Evolutionary conservation across 2,888 invertebrate species (phyloP), one percentile per base, ranked within the genome.

Genomic region (Tetragonisca angustula): DNA sequence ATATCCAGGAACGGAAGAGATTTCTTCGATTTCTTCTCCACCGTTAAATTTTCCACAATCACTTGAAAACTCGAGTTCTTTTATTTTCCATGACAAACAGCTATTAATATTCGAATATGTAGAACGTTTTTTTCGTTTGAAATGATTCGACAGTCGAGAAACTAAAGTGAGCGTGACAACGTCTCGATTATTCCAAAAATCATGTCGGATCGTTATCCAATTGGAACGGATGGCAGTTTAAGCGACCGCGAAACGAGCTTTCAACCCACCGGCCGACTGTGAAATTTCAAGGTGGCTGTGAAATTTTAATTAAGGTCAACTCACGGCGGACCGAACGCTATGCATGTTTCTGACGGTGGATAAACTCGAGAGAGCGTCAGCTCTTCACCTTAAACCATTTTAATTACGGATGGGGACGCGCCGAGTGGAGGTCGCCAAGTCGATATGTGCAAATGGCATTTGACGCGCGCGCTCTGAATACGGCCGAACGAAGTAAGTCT

Each of bases 371-470:
- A 74, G 11, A 59, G 32, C 64, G 62, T 73, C 82, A 27, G 61
- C 70, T 59, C 69, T 72, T 81, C 59, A 73, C 54, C 70, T 70
- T 77, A 83, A 82, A 83, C 61, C 73, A 67, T 67, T 83, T 83
- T 83, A 83, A 83, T 83, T 83, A 81, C 67, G 43, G 43, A 27
- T 54, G 21, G 50, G 9, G 21, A 36, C 32, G 68, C 52, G 62
- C 32, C 32, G 6, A 54, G 15, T n/a, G 36, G 24, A 72, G 27
- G 68, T 17, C 24, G 19, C 13, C 13, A 62, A 27, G 59, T 50
- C 43, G 69, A 71, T 70, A 64, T 27, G 50, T 52, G 83, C 67
- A 54, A 19, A 21, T 62, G 71, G 36, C 54, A 67, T 61, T 43
- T 74, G 83, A 81, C 67, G 64, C 32, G 27, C 74, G 56, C n/a